Percentiles rank a stretch among this genome's conserved stretches.
These are phyloP conservation scores for Caenorhabditis remanei DNA, from an alignment of 1,140 invertebrate species.

Conservation along the genomic window DNA sequence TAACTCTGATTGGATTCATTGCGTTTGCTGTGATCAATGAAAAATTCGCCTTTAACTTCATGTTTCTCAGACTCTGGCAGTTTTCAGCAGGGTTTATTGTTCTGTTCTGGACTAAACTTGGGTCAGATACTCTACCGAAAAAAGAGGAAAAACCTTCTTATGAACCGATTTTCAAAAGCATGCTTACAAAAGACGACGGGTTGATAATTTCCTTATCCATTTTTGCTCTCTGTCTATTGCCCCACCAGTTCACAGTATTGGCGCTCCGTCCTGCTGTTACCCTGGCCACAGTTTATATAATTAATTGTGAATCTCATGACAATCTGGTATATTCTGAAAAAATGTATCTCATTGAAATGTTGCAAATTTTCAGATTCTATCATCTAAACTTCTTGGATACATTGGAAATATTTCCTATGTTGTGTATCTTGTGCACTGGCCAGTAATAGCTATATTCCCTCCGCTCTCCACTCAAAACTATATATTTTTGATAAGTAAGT, in stretches of 20 bases:
- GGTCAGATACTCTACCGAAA: background rate
- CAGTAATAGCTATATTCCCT: slow-evolving; percentile 23
- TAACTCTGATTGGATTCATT: background rate
- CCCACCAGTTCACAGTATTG: background rate
- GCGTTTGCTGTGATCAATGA: background rate
- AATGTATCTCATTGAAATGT: too few relatives aligned
- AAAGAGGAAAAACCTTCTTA: background rate
- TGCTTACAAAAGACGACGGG: background rate
- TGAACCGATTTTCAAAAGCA: background rate
- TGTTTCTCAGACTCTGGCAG: background rate
- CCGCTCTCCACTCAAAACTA: background rate
- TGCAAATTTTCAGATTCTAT: slow-evolving; percentile 38
- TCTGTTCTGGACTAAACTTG: background rate
- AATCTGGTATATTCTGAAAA: too few relatives aligned
- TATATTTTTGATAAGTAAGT: slow-evolving; percentile 8
- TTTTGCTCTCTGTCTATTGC: background rate
- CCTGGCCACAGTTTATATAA: background rate
- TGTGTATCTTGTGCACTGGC: slow-evolving; percentile 46
- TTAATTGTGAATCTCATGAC: background rate
- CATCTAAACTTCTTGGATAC: background rate
- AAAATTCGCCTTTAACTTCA: background rate
- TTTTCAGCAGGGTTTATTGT: background rate
- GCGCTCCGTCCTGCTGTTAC: background rate
- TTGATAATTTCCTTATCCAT: background rate
- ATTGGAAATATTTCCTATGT: slow-evolving; percentile 41